A percentile compares a stretch with the other conserved stretches of the same genome.
phyloP scores from a whole-genome alignment of 2,797 vertebrate genomes.

The Hoplostethus mediterraneus region DNA sequence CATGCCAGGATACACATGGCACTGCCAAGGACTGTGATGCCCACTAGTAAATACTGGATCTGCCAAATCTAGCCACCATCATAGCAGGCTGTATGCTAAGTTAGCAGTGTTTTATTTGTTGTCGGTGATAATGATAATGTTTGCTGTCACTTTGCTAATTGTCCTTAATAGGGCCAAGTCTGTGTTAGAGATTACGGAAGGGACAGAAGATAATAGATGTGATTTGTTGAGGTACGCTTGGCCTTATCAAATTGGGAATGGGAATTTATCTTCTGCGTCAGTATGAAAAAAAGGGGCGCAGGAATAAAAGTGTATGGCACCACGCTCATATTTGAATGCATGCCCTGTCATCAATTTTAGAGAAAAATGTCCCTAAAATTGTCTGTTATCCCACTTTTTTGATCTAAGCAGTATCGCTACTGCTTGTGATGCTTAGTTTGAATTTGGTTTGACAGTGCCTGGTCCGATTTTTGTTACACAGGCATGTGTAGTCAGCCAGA shows the following conservation, averaged over 20 bases:
- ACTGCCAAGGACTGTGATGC: slow-evolving; percentile 46
- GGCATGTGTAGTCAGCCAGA: background rate
- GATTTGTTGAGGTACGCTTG: background rate
- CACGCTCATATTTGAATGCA: no score
- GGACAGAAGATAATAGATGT: background rate
- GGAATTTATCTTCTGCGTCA: background rate
- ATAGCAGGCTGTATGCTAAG: slow-evolving; percentile 2
- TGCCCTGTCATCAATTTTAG: no score
- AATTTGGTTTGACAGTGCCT: background rate
- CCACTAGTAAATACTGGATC: slow-evolving; percentile 38
- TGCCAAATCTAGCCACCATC: slow-evolving; percentile 19
- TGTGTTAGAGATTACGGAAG: background rate
- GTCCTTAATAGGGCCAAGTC: background rate
- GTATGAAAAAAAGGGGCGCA: background rate
- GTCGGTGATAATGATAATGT: background rate
- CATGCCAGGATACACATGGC: slow-evolving; percentile 30
- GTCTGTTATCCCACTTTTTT: background rate
- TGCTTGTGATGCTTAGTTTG: background rate
- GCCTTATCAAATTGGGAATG: background rate
- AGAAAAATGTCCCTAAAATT: background rate
- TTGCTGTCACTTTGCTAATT: slow-evolving; percentile 9
- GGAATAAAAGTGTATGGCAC: background rate
- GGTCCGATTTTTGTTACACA: background rate
- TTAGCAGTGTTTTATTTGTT: slow-evolving; percentile 10
- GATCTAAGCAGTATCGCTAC: background rate